Evolutionary conservation across 2,888 invertebrate species (phyloP).

Genomic region (Acanthococcus lagerstroemiae): DNA sequence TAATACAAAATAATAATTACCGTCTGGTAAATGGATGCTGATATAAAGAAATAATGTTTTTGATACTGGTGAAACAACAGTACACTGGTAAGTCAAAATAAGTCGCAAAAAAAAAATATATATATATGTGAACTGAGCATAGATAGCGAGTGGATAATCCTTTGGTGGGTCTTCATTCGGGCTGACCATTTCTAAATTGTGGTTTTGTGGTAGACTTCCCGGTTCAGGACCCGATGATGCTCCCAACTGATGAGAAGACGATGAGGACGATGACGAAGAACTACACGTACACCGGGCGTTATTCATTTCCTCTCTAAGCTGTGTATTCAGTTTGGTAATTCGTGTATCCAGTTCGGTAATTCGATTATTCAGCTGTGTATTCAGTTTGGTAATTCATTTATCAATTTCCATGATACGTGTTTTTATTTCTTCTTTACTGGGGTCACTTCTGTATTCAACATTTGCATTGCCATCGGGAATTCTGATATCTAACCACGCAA

Average conservation of each 20-base stretch:
- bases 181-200: neutral
- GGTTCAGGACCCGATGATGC: neutral
- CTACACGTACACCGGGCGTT: neutral
- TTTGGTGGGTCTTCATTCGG: neutral
- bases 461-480: neutral
- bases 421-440: neutral
- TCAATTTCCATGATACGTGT: neutral
- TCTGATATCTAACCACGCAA: neutral
- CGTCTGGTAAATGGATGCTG: constrained; percentile 4
- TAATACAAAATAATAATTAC: neutral
- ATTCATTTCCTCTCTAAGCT: neutral
- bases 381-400: neutral
- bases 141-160: constrained; percentile 4
- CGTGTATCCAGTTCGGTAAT: too few species aligned
- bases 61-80: constrained; percentile 6
- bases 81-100: constrained; percentile 6
- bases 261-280: neutral
- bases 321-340: too few species aligned
- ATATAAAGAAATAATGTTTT: constrained; percentile 5
- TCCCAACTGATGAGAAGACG: neutral
- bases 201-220: too few species aligned
- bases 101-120: constrained; percentile 2
- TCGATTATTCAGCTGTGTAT: too few species aligned
- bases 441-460: neutral
- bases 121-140: constrained; percentile 2